A percentile compares a stretch with the other conserved stretches of the same genome.
Conservation (phyloP, 2,113 vertebrate genomes). For the Leucopternis melanops region DNA sequence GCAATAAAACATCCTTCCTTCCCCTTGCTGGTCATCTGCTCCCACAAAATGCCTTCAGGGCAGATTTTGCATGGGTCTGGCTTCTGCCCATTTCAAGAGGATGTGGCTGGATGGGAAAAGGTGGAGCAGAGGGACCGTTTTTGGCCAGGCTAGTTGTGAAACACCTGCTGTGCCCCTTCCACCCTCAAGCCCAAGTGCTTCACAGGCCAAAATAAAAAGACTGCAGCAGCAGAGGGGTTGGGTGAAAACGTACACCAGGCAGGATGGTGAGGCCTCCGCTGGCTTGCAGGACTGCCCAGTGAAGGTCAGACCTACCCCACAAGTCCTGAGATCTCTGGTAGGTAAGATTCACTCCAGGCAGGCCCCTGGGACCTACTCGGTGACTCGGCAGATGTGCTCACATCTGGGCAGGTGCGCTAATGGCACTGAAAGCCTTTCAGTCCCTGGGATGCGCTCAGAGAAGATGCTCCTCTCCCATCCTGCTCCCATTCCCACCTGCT, state of each 20-base stretch:
- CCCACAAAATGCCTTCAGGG: not conserved
- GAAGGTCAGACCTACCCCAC: not conserved
- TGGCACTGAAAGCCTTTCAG: not conserved
- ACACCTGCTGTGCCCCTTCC: not conserved
- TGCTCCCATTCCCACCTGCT: not conserved
- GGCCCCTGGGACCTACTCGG: not conserved
- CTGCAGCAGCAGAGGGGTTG: not conserved
- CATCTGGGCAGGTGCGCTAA: not conserved
- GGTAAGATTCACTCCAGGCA: not conserved
- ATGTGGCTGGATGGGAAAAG: not conserved
- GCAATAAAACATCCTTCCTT: constrained; percentile 47
- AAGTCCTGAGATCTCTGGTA: not conserved
- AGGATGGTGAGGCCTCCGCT: not conserved
- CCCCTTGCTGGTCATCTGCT: constrained; percentile 1
- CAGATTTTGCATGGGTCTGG: not conserved
- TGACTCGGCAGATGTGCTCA: not conserved
- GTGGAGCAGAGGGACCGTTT: not conserved
- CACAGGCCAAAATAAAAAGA: not conserved
- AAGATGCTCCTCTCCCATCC: not conserved
- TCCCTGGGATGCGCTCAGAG: not conserved
- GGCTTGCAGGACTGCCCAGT: not conserved
- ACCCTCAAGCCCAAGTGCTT: not conserved
- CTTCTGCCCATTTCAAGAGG: not conserved
- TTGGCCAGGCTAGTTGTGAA: not conserved
- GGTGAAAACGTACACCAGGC: not conserved